These are phyloP conservation scores for Psittacula cyanocephala DNA, from an alignment of 2,113 vertebrate genomes.

Conservation along the genomic window DNA sequence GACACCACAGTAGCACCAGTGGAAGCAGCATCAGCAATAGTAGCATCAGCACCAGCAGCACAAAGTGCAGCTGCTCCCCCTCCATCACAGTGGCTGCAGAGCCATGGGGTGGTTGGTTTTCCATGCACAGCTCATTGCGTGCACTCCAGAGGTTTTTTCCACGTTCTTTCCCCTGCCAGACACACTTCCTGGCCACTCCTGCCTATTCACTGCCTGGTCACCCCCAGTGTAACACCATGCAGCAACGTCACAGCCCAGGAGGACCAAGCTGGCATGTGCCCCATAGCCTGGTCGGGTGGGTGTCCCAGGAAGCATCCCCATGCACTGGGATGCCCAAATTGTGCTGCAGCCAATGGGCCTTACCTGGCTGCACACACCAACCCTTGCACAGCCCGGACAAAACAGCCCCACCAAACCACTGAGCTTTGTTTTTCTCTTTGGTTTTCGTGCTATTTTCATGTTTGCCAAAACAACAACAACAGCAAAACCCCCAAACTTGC, in stretches of 20 bases:
- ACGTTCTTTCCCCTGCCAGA: not conserved
- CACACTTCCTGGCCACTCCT: not conserved
- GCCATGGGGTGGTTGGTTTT: rapidly evolving
- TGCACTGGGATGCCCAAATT: not conserved
- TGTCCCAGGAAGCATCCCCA: not conserved
- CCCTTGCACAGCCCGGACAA: not conserved
- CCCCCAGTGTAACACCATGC: not conserved
- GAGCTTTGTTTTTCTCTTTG: not conserved
- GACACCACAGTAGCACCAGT: not conserved
- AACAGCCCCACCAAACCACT: not conserved
- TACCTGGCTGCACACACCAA: not conserved
- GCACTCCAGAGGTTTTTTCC: not conserved
- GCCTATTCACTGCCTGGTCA: rapidly evolving
- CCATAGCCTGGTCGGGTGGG: rapidly evolving
- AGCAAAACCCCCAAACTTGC: not conserved
- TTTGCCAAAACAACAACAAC: not conserved
- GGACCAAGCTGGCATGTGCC: not conserved
- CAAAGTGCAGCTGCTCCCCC: not conserved
- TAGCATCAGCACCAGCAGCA: not conserved
- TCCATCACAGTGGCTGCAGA: not conserved
- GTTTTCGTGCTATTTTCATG: not conserved
- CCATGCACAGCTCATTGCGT: not conserved
- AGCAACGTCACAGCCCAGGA: not conserved
- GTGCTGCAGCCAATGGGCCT: rapidly evolving
- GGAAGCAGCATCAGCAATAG: not conserved